A percentile compares a stretch with the other conserved stretches of the same genome.
Conservation (phyloP, 1,140 invertebrate species). For the Calephelis nemesis region DNA sequence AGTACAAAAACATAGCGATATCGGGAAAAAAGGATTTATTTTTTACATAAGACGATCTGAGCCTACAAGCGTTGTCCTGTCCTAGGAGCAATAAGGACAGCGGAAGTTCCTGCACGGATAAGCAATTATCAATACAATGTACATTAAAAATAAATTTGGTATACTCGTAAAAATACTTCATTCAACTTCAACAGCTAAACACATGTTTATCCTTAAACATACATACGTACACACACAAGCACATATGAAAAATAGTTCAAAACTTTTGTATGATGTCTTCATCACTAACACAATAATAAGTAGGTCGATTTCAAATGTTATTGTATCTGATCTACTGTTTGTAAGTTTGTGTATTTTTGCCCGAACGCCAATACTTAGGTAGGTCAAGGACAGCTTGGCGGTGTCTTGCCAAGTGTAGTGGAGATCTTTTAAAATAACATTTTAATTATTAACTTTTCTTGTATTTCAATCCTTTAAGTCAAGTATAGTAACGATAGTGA, state of each 20-base stretch:
- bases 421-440: constrained; percentile 14
- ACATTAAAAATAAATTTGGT: too few species aligned
- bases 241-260: neutral
- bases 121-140: too few species aligned
- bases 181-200: too few species aligned
- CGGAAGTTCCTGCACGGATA: too few species aligned
- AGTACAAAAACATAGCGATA: too few species aligned
- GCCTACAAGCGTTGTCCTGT: too few species aligned
- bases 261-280: neutral
- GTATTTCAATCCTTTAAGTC: neutral
- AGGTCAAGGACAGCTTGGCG: constrained; percentile 24
- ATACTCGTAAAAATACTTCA: too few species aligned
- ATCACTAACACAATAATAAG: constrained; percentile 2
- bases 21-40: too few species aligned
- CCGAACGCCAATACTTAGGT: constrained; percentile 24
- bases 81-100: too few species aligned
- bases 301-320: constrained; percentile 13
- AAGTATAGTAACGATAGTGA: too few species aligned
- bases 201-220: neutral
- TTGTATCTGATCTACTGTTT: constrained; percentile 7
- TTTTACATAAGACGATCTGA: too few species aligned
- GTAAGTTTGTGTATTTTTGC: constrained; percentile 13
- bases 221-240: neutral
- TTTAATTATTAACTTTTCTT: neutral
- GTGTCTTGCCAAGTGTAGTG: constrained; percentile 8